These are phyloP conservation scores for Simalia tracyae DNA, from an alignment of 2,797 vertebrate species.

Conservation along the genomic window DNA sequence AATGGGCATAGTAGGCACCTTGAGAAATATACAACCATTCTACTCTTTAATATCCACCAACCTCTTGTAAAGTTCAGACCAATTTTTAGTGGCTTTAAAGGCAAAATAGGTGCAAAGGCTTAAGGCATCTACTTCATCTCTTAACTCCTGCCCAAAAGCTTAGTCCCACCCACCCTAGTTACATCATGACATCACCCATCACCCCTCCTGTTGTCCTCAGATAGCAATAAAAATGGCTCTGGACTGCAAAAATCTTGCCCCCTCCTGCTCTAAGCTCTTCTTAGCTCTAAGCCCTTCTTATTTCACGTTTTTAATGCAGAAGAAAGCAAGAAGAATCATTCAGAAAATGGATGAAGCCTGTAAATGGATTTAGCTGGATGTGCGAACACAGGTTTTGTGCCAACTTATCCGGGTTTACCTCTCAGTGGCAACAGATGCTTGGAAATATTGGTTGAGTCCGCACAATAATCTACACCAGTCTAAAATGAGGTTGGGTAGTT, in stretches of 20 bases:
- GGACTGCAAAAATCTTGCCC: not conserved
- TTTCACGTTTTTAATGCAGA: not conserved
- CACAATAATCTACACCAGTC: not conserved
- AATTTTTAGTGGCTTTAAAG: not conserved
- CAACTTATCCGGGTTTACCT: not conserved
- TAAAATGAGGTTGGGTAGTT: not conserved
- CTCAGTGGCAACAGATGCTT: not conserved
- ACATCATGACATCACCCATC: not conserved
- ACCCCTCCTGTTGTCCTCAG: not conserved
- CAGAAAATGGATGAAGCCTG: not conserved
- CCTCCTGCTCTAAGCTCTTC: not conserved
- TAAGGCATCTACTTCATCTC: not conserved
- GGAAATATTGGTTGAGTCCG: not conserved
- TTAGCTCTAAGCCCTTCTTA: not conserved
- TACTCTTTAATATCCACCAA: not conserved
- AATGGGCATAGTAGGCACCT: not conserved
- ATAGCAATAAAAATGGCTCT: not conserved
- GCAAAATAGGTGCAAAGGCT: not conserved
- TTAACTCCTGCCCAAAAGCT: not conserved
- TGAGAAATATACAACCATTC: not conserved
- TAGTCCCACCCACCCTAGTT: not conserved
- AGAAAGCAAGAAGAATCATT: not conserved
- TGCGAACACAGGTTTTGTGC: not conserved
- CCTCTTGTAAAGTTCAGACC: not conserved
- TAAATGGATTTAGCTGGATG: not conserved